Conservation (phyloP, 2,888 invertebrate species). For the Drosophila putrida region DNA sequence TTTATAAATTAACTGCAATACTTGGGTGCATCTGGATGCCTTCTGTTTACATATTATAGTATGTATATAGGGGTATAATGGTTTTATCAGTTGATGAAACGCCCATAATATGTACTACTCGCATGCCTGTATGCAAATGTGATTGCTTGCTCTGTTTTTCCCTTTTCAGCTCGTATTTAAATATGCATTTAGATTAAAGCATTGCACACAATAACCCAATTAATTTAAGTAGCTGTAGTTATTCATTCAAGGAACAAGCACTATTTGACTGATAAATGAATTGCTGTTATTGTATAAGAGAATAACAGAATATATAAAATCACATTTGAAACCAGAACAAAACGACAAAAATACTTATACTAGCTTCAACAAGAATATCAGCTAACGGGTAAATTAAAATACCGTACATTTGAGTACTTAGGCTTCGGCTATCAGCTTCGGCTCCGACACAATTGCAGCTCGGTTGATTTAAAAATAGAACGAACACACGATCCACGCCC, state of each 20-base stretch:
- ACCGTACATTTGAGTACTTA: conserved; percentile 21
- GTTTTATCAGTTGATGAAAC: conserved; percentile 33
- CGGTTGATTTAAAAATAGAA: conserved; percentile 49
- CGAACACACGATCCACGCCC: conserved; percentile 47
- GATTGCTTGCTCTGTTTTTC: conserved; percentile 5
- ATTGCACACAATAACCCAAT: conserved; percentile 5
- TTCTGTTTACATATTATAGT: not conserved
- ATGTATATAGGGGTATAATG: not conserved
- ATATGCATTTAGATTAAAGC: conserved; percentile 12
- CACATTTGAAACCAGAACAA: not conserved
- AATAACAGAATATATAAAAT: not conserved
- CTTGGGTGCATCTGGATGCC: conserved; percentile 7
- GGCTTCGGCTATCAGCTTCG: conserved; percentile 14
- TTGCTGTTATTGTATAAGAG: not conserved
- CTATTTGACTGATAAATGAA: conserved; percentile 1
- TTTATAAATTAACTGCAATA: not conserved
- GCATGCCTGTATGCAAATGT: conserved; percentile 25
- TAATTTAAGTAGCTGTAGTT: not conserved
- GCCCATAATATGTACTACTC: conserved; percentile 32
- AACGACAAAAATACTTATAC: not conserved
- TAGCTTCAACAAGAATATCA: conserved; percentile 5
- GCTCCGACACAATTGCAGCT: conserved; percentile 30
- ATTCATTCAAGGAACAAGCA: not conserved
- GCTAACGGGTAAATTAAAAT: conserved; percentile 42
- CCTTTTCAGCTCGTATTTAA: not conserved